Evolutionary conservation across 2,888 invertebrate species (phyloP).

Genomic region (Siphlonurus alternatus): DNA sequence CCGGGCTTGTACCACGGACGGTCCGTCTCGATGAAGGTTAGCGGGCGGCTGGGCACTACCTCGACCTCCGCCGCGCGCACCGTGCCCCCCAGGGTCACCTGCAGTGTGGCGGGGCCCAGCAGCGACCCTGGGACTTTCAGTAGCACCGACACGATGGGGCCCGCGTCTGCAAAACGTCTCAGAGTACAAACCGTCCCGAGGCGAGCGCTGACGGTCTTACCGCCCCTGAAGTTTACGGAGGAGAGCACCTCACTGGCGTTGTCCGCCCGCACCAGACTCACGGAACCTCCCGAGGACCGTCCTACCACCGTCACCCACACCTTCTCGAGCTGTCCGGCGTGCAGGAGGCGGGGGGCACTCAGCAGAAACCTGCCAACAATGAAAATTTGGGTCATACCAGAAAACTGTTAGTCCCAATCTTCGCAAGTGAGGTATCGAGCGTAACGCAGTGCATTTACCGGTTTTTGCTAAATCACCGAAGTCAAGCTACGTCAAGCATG

Average conservation of each 20-base stretch:
- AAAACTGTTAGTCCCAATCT: no score
- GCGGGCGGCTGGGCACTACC: conserved; percentile 33
- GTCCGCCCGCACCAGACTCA: not conserved
- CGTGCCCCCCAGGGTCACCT: not conserved
- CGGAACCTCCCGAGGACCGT: no score
- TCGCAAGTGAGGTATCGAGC: no score
- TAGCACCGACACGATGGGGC: not conserved
- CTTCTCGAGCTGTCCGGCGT: not conserved
- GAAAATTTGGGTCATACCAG: no score
- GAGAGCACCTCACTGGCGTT: not conserved
- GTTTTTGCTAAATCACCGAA: no score
- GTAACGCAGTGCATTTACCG: no score
- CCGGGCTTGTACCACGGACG: conserved; percentile 40
- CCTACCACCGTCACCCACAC: not conserved
- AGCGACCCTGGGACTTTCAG: not conserved
- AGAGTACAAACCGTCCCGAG: no score
- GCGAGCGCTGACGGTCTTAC: no score
- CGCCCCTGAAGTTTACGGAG: not conserved
- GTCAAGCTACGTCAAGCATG: no score
- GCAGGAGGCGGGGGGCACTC: not conserved
- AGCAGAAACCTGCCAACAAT: not conserved
- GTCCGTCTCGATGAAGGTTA: conserved; percentile 39
- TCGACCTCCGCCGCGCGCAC: conserved; percentile 26
- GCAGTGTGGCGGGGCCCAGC: not conserved
- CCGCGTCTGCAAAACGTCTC: not conserved